Evolutionary conservation across 53 echinoderm and acorn worm genomes (phyloP).

Genomic region (Astropecten irregularis): DNA sequence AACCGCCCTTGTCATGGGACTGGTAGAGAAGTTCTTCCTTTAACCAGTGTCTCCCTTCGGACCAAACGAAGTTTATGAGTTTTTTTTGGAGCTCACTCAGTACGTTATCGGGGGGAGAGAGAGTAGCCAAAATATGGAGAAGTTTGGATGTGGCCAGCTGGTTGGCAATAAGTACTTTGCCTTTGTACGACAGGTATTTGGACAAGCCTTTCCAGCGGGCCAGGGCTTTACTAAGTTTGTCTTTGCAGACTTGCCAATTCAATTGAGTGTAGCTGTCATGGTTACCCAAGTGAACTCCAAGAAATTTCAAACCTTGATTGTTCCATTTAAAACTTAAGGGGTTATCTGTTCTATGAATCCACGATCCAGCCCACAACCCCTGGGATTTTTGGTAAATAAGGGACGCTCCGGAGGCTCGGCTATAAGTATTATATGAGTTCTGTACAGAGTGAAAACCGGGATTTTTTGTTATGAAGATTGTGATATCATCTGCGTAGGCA

Average conservation of each 20-base stretch:
- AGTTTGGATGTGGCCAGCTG: background rate
- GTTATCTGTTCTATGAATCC: background rate
- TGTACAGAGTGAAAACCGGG: too few species aligned
- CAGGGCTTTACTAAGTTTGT: background rate
- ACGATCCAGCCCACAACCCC: background rate
- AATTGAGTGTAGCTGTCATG: background rate
- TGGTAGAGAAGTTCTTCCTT: too few species aligned
- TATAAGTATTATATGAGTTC: too few species aligned
- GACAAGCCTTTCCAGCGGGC: background rate
- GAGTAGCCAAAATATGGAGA: background rate
- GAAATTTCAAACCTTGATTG: background rate
- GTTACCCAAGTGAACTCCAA: background rate
- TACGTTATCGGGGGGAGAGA: background rate
- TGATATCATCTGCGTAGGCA: slow-evolving; percentile 2
- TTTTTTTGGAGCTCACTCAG: too few species aligned
- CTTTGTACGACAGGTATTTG: background rate
- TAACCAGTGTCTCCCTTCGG: too few species aligned
- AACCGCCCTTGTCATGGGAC: too few species aligned
- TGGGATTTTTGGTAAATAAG: slow-evolving; percentile 7
- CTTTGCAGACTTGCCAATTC: slow-evolving; percentile 1
- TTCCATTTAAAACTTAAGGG: slow-evolving; percentile 9
- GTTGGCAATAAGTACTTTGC: background rate
- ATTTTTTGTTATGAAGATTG: background rate
- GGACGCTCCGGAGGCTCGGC: background rate
- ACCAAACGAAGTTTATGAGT: too few species aligned